A percentile compares a stretch with the other conserved stretches of the same genome.
phyloP scores from a whole-genome alignment of 2,888 invertebrate species.

The Apotomis betuletana region DNA sequence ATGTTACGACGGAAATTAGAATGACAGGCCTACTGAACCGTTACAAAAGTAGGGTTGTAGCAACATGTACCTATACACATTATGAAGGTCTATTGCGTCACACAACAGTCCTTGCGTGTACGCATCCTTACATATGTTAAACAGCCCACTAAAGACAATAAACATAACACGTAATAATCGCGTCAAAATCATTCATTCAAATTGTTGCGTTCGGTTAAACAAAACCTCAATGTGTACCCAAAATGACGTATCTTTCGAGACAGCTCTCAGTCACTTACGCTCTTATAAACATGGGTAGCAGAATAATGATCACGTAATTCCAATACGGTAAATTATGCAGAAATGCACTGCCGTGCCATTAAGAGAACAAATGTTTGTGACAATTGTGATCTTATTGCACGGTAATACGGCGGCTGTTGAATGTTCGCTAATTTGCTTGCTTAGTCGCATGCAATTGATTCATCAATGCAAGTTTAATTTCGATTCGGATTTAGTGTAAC shows the following conservation, averaged over 20 bases:
- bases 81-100: constrained; percentile 12
- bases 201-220: constrained; percentile 46
- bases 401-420: constrained; percentile 6
- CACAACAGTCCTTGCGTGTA: constrained; percentile 26
- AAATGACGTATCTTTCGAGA: constrained; percentile 5
- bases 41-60: constrained; percentile 4
- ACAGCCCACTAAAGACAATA: constrained; percentile 34
- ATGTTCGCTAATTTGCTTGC: constrained; percentile 5
- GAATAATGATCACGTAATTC: constrained; percentile 48
- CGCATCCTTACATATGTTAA: constrained; percentile 33
- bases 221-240: constrained; percentile 42
- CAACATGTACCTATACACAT: not conserved
- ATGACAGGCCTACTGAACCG: not conserved
- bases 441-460: constrained; percentile 2
- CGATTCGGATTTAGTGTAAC: constrained; percentile 11
- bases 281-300: not conserved
- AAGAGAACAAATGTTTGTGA: constrained; percentile 20
- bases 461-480: constrained; percentile 13
- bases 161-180: constrained; percentile 35
- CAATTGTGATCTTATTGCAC: constrained; percentile 23
- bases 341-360: constrained; percentile 33
- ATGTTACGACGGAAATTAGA: no score
- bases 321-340: constrained; percentile 38
- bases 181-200: constrained; percentile 35
- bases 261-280: not conserved